Percentiles rank a stretch among this genome's conserved stretches.
phyloP scores from a whole-genome alignment of 2,113 vertebrate species.

The Toxotes chatareus region DNA sequence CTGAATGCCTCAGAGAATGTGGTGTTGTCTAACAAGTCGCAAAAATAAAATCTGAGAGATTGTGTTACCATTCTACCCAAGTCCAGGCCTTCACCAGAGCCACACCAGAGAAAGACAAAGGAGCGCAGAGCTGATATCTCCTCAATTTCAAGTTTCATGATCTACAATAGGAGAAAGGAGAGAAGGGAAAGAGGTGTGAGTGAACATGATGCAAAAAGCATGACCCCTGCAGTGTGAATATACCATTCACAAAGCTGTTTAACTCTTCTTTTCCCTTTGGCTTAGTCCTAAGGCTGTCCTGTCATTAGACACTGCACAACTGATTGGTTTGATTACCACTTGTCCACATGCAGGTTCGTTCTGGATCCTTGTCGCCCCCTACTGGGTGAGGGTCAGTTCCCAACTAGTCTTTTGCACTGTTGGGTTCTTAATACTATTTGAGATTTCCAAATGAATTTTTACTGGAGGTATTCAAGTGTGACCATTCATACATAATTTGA shows the following conservation, averaged over 20 bases:
- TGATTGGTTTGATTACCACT: neutral
- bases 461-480: too few relatives aligned
- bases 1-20: too few relatives aligned
- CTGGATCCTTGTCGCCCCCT: neutral
- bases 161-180: slow-evolving; percentile 80
- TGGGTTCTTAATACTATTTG: too few relatives aligned
- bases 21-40: neutral
- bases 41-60: neutral
- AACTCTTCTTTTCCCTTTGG: neutral
- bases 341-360: neutral
- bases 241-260: neutral
- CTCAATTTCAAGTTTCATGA: slow-evolving; percentile 99
- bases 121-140: slow-evolving; percentile 94
- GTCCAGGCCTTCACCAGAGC: slow-evolving; percentile 96
- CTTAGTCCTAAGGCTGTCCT: neutral
- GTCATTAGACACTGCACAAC: neutral
- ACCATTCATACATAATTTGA: too few relatives aligned
- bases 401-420: neutral
- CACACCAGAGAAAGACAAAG: slow-evolving; percentile 98
- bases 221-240: neutral
- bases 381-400: neutral
- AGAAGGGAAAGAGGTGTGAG: slow-evolving; percentile 12
- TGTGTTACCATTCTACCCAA: slow-evolving; percentile 93
- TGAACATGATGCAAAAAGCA: neutral
- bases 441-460: too few relatives aligned